phyloP scores from a whole-genome alignment of 1,140 invertebrate genomes.

The Lethrus apterus region DNA sequence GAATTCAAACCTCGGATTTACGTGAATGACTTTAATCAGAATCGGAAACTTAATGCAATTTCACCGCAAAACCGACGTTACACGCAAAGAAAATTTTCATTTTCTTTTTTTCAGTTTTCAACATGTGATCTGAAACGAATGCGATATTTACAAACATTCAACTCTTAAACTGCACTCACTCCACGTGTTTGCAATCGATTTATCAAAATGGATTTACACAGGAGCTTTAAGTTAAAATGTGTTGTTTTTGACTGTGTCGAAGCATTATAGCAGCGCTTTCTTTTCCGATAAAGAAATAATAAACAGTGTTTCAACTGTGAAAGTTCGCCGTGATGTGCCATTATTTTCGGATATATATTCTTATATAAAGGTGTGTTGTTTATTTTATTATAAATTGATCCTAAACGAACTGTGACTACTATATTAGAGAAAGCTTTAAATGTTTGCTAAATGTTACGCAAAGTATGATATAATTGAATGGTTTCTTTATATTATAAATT shows the following conservation, averaged over 20 bases:
- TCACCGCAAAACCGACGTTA: no score
- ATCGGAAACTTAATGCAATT: no score
- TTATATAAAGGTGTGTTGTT: not conserved
- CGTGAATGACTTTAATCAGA: no score
- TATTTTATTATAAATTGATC: slow-evolving; percentile 3
- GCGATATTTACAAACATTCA: no score
- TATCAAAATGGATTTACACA: slow-evolving; percentile 10
- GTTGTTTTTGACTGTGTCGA: slow-evolving; percentile 8
- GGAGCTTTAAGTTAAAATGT: slow-evolving; percentile 8
- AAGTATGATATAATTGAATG: slow-evolving; percentile 14
- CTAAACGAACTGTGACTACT: slow-evolving; percentile 12
- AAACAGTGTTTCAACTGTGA: no score
- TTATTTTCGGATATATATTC: slow-evolving; percentile 3
- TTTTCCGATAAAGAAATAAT: slow-evolving; percentile 3
- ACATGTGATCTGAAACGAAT: no score
- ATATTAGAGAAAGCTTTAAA: slow-evolving; percentile 11
- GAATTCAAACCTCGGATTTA: no score
- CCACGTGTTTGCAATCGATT: no score
- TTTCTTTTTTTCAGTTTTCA: no score
- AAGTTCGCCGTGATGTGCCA: slow-evolving; percentile 8
- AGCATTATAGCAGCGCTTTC: not conserved
- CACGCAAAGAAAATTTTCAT: no score
- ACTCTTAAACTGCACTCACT: no score
- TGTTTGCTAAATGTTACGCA: slow-evolving; percentile 7
- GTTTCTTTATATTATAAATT: no score